Conservation (phyloP, 1,140 invertebrate species). For the Argopecten irradians region DNA sequence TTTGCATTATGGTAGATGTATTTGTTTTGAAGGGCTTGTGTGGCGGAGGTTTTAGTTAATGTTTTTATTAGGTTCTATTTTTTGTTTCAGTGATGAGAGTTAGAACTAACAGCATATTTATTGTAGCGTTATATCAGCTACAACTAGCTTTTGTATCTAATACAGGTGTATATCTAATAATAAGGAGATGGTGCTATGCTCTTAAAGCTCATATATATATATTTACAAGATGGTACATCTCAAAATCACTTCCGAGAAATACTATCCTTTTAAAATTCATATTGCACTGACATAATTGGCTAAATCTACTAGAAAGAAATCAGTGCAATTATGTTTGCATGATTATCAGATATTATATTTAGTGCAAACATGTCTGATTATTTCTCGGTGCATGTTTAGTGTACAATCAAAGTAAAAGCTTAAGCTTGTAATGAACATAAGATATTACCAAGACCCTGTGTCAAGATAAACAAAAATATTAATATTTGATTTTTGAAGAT, state of each 20-base stretch:
- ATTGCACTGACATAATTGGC: background rate
- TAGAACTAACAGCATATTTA: background rate
- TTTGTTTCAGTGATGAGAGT: background rate
- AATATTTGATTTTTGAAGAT: too few species aligned
- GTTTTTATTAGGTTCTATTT: background rate
- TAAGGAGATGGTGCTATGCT: background rate
- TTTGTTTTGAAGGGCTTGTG: background rate
- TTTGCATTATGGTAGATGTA: too few species aligned
- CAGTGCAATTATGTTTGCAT: too few species aligned
- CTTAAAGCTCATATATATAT: background rate
- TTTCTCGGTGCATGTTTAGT: too few species aligned
- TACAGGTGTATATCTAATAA: background rate
- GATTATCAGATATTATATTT: too few species aligned
- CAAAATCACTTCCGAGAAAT: background rate
- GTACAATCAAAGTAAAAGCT: too few species aligned
- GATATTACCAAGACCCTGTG: too few species aligned
- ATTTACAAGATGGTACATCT: background rate
- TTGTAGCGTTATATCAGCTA: background rate
- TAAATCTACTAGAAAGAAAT: too few species aligned
- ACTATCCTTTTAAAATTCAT: background rate
- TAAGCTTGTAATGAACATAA: too few species aligned
- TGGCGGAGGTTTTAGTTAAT: background rate
- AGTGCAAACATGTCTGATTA: background rate
- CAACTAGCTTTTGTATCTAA: background rate
- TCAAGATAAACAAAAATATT: too few species aligned